Evolutionary conservation across 2,888 invertebrate species (phyloP), one percentile per base, ranked within the genome.

Genomic region (Nomada goodeniana): DNA sequence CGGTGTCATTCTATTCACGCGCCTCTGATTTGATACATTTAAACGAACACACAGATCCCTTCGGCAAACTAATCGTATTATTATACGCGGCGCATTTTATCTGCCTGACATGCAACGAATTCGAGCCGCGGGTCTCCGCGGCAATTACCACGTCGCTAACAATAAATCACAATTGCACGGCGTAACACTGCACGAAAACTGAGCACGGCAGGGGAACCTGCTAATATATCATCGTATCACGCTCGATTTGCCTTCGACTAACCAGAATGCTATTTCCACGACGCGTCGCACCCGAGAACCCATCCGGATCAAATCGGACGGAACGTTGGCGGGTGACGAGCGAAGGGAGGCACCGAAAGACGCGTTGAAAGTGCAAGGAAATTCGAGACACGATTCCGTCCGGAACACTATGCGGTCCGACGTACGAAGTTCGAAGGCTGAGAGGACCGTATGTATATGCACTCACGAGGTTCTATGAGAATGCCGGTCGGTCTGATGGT

Each of bases 401-500:
- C 23, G 1, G 47, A 15, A 47, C 47, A 13, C 47, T 47, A 13
- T 15, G 47, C 13, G 50, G 5, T 29, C 63, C 59, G 13, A 80
- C 75, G 80, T 60, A 65, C 42, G n/a, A 64, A 61, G 26, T 47
- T 72, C 57, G 63, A 82, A 76, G 73, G 73, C 82, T 53, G 67
- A 67, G 53, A 81, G 61, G 36, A 36, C 61, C 47, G 47, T 7
- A 36, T 7, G 78, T 47, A 20, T 20, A 26, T 55, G 60, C 47
- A 53, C 69, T 57, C 75, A 69, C 63, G 74, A 26, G 79, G 55
- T 80, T 85, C 78, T 57, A 75, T 80, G 87, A 74, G 82, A 82
- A 88, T 87, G 87, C 72, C 50, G 65, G 11, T 65, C 61, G 64
- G 69, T 76, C 20, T 11, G 20, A n/a, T 82, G 69, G 78, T 84